Conservation (phyloP, 2,888 invertebrate species). For the Temnothorax ravouxi region DNA sequence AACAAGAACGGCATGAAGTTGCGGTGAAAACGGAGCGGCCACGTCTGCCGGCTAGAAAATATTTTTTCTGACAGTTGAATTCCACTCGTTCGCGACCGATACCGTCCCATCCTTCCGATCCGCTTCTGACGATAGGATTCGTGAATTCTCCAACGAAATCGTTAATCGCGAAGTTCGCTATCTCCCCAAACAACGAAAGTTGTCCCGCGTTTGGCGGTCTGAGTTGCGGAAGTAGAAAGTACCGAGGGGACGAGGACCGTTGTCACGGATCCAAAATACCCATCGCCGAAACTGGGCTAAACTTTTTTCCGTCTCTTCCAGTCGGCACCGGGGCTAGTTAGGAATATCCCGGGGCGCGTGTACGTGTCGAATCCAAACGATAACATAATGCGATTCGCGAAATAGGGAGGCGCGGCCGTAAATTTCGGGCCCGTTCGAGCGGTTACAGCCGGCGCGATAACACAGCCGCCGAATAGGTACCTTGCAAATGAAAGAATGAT, state of each 20-base stretch:
- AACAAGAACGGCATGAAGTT: neutral
- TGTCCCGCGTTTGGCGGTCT: slow-evolving; percentile 41
- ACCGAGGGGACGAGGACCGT: slow-evolving; percentile 34
- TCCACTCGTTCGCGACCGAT: neutral
- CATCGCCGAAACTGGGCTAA: slow-evolving; percentile 54
- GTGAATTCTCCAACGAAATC: slow-evolving; percentile 18
- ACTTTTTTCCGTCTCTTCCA: slow-evolving; percentile 51
- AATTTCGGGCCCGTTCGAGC: slow-evolving; percentile 30
- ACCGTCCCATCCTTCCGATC: slow-evolving; percentile 5
- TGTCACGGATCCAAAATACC: slow-evolving; percentile 57
- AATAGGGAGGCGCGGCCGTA: slow-evolving; percentile 20
- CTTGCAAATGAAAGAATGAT: slow-evolving; percentile 27
- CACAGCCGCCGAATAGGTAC: neutral
- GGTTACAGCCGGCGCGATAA: slow-evolving; percentile 14
- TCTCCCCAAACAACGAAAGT: slow-evolving; percentile 46
- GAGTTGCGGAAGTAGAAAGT: slow-evolving; percentile 50
- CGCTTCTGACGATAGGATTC: slow-evolving; percentile 1
- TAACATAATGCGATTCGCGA: slow-evolving; percentile 49
- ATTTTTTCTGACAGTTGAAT: neutral
- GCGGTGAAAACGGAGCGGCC: neutral
- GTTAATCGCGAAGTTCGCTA: slow-evolving; percentile 48
- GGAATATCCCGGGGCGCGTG: slow-evolving; percentile 43
- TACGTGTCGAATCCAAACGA: slow-evolving; percentile 46
- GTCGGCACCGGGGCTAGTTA: slow-evolving; percentile 29
- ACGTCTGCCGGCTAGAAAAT: neutral